Evolutionary conservation across 2,797 vertebrate genomes (phyloP), one percentile per base, ranked within the genome.

Genomic region (Danio albolineatus): DNA sequence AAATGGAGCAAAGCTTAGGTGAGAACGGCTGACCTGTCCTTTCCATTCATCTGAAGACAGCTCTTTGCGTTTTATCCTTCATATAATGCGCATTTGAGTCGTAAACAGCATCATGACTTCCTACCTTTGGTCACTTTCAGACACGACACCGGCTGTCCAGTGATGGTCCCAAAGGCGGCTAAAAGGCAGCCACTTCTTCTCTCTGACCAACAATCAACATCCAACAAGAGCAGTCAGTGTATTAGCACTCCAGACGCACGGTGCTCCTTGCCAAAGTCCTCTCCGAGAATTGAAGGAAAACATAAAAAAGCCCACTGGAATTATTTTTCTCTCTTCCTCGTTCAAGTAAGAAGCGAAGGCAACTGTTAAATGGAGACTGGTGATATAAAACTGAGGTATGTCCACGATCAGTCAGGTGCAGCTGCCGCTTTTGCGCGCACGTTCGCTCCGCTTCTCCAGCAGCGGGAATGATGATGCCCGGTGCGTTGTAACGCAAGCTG

Each of bases 191-290:
- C 73, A 44, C 60, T 62, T 83, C 76, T 78, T 82, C 85, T 83
- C 64, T 84, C 28, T 77, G 82, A 78, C 77, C 83, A 65, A 67
- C 82, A 82, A 82, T 70, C 82, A 87, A 87, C 84, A 87, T 89
- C 86, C 88, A 83, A 85, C 82, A 81, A 79, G 75, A 82, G 8
- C 73, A 80, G 84, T 84, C 83, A 59, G 64, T 72, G 74, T 53
- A 57, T 71, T 74, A 79, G 78, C 76, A 83, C 83, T 85, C 84
- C 84, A 79, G 79, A 49, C 82, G 38, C 73, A 73, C 44, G 76
- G 51, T 78, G 28, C 71, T 70, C 62, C 41, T 67, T n/a, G 46
- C 14, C 57, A 74, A 54, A 75, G 77, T 83, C 81, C 44, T 44
- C 72, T 74, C 41, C 69, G n/a, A 51, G 21, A 61, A 51, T 10